phyloP scores from a whole-genome alignment of 2,113 vertebrate species.

The Spheniscus mendiculus region DNA sequence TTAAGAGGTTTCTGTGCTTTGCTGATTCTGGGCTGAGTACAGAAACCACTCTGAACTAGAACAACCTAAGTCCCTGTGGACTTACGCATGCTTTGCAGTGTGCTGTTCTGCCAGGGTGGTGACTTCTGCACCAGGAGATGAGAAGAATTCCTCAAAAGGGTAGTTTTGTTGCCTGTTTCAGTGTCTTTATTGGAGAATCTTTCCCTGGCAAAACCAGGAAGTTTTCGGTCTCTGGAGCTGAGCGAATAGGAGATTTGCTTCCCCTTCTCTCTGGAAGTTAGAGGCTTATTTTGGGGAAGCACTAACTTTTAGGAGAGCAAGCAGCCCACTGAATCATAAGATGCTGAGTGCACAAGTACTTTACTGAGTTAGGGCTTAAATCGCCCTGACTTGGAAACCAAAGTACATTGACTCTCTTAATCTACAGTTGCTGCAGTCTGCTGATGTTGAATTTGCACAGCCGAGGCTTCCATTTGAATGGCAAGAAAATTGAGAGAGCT shows the following conservation, averaged over 20 bases:
- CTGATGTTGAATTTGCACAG: background rate
- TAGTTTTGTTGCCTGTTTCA: background rate
- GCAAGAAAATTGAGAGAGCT: background rate
- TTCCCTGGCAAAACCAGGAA: background rate
- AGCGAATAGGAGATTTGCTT: background rate
- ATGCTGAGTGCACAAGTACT: background rate
- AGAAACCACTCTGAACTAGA: background rate
- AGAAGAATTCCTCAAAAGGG: background rate
- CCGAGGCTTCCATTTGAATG: background rate
- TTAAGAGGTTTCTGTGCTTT: background rate
- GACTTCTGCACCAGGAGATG: background rate
- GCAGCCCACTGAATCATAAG: background rate
- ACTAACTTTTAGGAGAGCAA: background rate
- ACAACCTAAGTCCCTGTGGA: background rate
- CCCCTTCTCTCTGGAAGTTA: background rate
- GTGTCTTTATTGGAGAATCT: background rate
- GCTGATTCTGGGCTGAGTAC: background rate
- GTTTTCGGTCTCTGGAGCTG: background rate
- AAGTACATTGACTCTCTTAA: background rate
- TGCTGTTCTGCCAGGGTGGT: background rate
- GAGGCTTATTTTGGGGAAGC: background rate
- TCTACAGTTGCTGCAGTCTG: background rate
- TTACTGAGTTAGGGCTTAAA: background rate
- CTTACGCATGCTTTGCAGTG: accelerated
- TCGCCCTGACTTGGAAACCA: background rate